Conservation (phyloP, 2,888 invertebrate species). For the Eudemis profundana region DNA sequence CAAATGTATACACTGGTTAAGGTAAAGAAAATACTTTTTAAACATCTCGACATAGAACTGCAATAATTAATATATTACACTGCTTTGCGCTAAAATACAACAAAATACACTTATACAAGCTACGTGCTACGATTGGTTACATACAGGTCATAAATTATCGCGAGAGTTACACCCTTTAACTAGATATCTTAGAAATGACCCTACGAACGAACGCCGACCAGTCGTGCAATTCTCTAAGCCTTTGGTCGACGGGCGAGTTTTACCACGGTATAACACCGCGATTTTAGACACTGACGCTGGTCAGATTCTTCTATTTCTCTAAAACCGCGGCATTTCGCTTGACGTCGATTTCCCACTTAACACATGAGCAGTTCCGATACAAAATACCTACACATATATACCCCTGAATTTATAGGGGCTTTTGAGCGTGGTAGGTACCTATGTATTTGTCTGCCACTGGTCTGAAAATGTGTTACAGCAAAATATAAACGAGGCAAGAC, state of each 20-base stretch:
- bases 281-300: not conserved
- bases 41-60: slow-evolving; percentile 63
- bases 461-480: no score
- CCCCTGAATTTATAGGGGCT: no score
- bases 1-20: slow-evolving; percentile 46
- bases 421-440: no score
- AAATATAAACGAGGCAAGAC: no score
- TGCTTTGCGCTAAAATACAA: slow-evolving; percentile 71
- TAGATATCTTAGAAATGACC: slow-evolving; percentile 32
- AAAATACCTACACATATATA: no score
- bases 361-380: no score
- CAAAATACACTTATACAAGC: slow-evolving; percentile 79
- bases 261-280: not conserved
- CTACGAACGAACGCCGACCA: slow-evolving; percentile 8
- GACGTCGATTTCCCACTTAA: no score
- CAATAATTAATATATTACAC: slow-evolving; percentile 72
- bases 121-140: slow-evolving; percentile 68
- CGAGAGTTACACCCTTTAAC: slow-evolving; percentile 47
- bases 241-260: no score
- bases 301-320: no score
- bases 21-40: slow-evolving; percentile 61
- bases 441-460: no score
- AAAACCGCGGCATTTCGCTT: no score
- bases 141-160: slow-evolving; percentile 67
- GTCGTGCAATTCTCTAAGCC: not conserved